phyloP scores from a whole-genome alignment of 2,113 vertebrate species.

The Neotragus moschatus region DNA sequence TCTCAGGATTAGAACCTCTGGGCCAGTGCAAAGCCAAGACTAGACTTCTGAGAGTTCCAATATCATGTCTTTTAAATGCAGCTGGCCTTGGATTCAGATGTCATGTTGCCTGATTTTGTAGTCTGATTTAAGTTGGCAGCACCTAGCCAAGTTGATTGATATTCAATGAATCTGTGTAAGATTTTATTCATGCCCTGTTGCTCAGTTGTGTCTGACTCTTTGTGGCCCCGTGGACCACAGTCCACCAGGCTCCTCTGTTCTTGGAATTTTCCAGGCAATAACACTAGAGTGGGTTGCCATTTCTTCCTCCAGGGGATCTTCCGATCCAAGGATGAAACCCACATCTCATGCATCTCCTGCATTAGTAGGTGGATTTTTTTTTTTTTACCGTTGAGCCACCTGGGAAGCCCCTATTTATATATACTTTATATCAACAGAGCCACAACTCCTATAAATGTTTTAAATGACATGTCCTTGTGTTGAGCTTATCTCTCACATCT shows the following conservation, averaged over 20 bases:
- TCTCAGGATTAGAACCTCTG: not conserved
- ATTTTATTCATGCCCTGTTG: not conserved
- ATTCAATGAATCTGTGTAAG: not conserved
- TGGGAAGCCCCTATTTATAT: not conserved
- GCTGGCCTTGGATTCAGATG: not conserved
- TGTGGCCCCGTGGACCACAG: not conserved
- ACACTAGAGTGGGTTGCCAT: not conserved
- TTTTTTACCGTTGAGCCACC: rapidly evolving
- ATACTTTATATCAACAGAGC: not conserved
- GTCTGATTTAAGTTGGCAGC: not conserved
- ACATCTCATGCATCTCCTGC: not conserved
- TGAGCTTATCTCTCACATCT: not conserved
- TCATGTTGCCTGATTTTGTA: not conserved
- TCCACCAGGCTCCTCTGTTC: not conserved
- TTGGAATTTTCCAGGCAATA: not conserved
- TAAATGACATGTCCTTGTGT: not conserved
- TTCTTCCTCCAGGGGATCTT: not conserved
- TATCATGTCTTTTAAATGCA: not conserved
- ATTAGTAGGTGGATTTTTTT: not conserved
- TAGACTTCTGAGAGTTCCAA: not conserved
- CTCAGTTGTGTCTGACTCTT: not conserved
- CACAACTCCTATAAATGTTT: not conserved
- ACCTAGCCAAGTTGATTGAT: not conserved
- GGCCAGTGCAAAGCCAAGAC: not conserved
- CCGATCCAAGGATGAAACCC: not conserved